These are phyloP conservation scores for Pseudorectes ferrugineus DNA, from an alignment of 2,113 vertebrate genomes.

Conservation along the genomic window DNA sequence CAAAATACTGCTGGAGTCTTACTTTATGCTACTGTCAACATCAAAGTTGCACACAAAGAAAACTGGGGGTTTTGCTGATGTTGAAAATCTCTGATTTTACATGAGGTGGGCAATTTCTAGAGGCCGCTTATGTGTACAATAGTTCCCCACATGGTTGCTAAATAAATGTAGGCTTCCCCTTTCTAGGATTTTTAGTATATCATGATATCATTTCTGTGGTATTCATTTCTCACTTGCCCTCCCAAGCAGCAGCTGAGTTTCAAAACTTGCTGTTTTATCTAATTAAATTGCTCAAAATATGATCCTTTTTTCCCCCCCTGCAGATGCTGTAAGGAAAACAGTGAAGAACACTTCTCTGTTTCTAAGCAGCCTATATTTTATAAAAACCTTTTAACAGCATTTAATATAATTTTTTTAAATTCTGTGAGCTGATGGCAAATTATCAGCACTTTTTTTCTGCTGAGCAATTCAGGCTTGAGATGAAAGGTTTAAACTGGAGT, in stretches of 20 bases:
- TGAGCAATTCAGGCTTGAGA: background rate
- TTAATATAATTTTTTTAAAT: background rate
- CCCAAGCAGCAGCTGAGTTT: background rate
- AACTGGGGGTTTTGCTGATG: background rate
- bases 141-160: background rate
- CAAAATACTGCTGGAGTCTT: background rate
- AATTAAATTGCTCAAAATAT: background rate
- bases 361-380: background rate
- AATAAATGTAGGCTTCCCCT: background rate
- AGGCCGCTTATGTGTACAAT: background rate
- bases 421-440: background rate
- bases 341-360: background rate
- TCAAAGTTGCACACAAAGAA: background rate
- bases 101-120: background rate
- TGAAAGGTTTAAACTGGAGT: background rate
- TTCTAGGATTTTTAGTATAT: background rate
- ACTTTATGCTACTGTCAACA: background rate
- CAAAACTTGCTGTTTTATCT: background rate
- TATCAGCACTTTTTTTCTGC: background rate
- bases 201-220: background rate
- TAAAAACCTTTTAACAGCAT: background rate
- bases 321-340: background rate
- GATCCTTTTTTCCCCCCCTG: background rate
- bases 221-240: background rate
- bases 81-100: background rate